Conservation (phyloP, 1,140 invertebrate genomes). For the Hyles vespertilio region DNA sequence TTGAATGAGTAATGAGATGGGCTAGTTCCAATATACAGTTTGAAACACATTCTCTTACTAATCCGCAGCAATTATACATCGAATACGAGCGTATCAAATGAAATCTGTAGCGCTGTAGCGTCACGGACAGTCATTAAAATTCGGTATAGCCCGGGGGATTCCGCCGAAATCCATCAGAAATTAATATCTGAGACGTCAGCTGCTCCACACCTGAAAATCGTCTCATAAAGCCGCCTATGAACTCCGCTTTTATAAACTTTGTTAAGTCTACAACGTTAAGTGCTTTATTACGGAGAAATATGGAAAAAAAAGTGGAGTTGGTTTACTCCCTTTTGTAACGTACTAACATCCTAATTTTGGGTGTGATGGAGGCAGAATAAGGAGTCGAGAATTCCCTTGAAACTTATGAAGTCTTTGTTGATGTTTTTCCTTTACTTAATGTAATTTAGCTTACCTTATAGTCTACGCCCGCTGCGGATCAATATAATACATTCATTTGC, state of each 20-base stretch:
- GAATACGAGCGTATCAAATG: slow-evolving; percentile 34
- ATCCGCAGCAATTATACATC: slow-evolving; percentile 41
- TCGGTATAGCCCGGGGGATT: slow-evolving; percentile 32
- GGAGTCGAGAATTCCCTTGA: background rate
- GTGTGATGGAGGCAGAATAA: background rate
- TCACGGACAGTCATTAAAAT: slow-evolving; percentile 41
- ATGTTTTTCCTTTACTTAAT: too few relatives aligned
- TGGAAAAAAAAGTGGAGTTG: slow-evolving; percentile 18
- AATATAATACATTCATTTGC: too few relatives aligned
- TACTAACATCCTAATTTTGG: slow-evolving; percentile 14
- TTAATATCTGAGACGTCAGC: slow-evolving; percentile 60
- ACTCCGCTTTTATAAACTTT: slow-evolving; percentile 60
- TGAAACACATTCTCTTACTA: slow-evolving; percentile 32
- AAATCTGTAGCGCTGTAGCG: slow-evolving; percentile 20
- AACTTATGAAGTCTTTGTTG: background rate
- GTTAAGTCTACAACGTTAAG: slow-evolving; percentile 31
- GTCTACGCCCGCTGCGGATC: too few relatives aligned
- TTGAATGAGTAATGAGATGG: slow-evolving; percentile 43
- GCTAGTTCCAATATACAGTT: slow-evolving; percentile 36
- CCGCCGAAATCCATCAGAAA: slow-evolving; percentile 50
- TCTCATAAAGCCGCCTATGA: slow-evolving; percentile 61
- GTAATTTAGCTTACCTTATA: background rate
- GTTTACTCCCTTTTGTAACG: slow-evolving; percentile 15
- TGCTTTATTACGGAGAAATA: slow-evolving; percentile 19
- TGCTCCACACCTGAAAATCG: slow-evolving; percentile 55